Percentiles rank a stretch among this genome's conserved stretches.
These are phyloP conservation scores for Crenuchus spilurus DNA, from an alignment of 2,797 vertebrate genomes.

Conservation along the genomic window DNA sequence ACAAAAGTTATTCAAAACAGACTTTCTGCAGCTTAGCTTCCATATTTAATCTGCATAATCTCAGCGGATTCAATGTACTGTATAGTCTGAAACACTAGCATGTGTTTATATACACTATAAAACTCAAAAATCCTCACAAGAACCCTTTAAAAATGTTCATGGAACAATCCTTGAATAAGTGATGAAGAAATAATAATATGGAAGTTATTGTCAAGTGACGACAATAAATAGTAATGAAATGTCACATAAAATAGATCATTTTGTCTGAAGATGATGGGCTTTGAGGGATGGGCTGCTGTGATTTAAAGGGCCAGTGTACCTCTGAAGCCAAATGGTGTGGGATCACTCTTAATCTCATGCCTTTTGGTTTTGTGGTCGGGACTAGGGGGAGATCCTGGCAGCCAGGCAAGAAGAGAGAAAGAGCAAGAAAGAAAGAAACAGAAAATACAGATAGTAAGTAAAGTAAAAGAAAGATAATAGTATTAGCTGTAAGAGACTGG, in stretches of 20 bases:
- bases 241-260: background rate
- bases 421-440: background rate
- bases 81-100: too few relatives aligned
- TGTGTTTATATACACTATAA: too few relatives aligned
- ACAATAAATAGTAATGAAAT: background rate
- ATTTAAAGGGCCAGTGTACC: slow-evolving; percentile 72
- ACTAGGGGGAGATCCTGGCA: slow-evolving; percentile 88
- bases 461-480: slow-evolving; percentile 16
- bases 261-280: slow-evolving; percentile 3
- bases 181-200: background rate
- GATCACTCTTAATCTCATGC: slow-evolving; percentile 94
- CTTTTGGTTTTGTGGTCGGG: slow-evolving; percentile 96
- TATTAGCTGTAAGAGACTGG: slow-evolving; percentile 4
- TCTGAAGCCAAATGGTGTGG: slow-evolving; percentile 95
- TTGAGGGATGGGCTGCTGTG: slow-evolving; percentile 23
- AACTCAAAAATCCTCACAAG: background rate
- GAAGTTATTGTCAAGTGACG: too few relatives aligned
- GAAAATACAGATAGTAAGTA: slow-evolving; percentile 18
- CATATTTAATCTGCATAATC: too few relatives aligned
- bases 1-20: too few relatives aligned
- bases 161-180: background rate
- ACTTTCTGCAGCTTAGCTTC: background rate
- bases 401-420: slow-evolving; percentile 49
- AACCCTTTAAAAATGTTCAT: background rate
- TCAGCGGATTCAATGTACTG: too few relatives aligned